phyloP scores from a whole-genome alignment of 2,888 invertebrate genomes.

The Cosmia trapezina region DNA sequence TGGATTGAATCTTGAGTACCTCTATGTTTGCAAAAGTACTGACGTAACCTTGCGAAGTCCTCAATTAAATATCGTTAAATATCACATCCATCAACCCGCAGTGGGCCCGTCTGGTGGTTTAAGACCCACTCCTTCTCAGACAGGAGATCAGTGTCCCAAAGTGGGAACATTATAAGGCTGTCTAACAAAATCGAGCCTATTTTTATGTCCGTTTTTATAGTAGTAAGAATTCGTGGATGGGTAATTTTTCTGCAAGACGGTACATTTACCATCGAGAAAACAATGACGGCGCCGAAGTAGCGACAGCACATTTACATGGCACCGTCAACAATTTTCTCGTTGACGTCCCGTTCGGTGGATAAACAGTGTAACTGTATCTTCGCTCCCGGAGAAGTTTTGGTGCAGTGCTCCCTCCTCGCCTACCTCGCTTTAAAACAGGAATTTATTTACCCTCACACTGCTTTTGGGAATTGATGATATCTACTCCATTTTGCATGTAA shows the following conservation, averaged over 20 bases:
- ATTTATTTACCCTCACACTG: background rate
- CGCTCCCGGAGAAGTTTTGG: too few species aligned
- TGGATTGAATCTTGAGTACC: background rate
- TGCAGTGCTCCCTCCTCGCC: background rate
- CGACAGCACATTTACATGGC: too few species aligned
- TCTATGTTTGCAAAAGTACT: background rate
- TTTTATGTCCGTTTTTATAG: too few species aligned
- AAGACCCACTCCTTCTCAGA: background rate
- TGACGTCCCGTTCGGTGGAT: too few species aligned
- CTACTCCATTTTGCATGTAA: constrained; percentile 10
- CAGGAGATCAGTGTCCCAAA: background rate
- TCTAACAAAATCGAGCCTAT: too few species aligned
- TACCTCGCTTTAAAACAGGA: background rate
- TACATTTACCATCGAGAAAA: too few species aligned
- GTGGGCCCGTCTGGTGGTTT: background rate
- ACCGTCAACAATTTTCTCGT: too few species aligned
- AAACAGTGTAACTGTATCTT: too few species aligned
- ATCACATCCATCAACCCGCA: background rate
- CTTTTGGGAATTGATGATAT: background rate
- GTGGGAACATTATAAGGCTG: too few species aligned
- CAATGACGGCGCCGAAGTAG: too few species aligned
- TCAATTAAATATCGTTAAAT: background rate
- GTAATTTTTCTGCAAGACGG: too few species aligned
- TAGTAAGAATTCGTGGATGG: too few species aligned
- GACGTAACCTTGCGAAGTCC: background rate